Base-by-base conservation (phyloP, 2,888 invertebrate genomes). In the Yponomeuta evonymella region DNA sequence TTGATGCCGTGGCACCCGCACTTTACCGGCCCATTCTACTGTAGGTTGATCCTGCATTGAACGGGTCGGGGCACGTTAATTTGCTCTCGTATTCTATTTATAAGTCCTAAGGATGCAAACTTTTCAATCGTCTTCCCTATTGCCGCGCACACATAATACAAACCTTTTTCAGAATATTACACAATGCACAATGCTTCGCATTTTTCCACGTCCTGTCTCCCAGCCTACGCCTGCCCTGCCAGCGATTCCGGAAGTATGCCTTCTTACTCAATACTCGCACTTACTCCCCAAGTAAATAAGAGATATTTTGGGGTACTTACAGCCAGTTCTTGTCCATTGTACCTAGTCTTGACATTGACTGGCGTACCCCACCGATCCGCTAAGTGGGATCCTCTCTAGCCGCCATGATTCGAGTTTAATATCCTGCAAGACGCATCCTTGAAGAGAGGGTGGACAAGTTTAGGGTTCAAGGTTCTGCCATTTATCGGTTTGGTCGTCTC, bases 391-490 rank as follows among this genome's bases (percentile, higher is more conserved):
- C 75, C 76, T 76, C 75, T 73, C 80, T 72, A 75, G 75, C 73
- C 74, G 78, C 78, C 81, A 85, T 89, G 89, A 90, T 90, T 88
- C 85, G 88, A 89, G 88, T 90, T 89, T 89, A 90, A 90, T 90
- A 90, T 87, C 90, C 84, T 88, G 67, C 36, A n/a, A 48, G 75
- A 75, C 77, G 85, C 89, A 85, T 89, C 89, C 88, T 87, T 86
- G 83, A 77, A 79, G 78, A 78, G 78, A 77, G 74, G 51, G 12
- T 3, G 51, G 8, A 15, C 0, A 58, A 58, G 51, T 58, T 58
- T 58, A 2, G 15, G 51, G 51, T 58, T 58, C 51, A 58, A 58
- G 51, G 51, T 58, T 58, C 51, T 58, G 51, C 5, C 15, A 58
- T 58, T 58, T 15, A 15, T 12, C 51, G 1, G 51, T 15, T 12